Conservation (phyloP, 2,888 invertebrate genomes). For the Nebria salina region DNA sequence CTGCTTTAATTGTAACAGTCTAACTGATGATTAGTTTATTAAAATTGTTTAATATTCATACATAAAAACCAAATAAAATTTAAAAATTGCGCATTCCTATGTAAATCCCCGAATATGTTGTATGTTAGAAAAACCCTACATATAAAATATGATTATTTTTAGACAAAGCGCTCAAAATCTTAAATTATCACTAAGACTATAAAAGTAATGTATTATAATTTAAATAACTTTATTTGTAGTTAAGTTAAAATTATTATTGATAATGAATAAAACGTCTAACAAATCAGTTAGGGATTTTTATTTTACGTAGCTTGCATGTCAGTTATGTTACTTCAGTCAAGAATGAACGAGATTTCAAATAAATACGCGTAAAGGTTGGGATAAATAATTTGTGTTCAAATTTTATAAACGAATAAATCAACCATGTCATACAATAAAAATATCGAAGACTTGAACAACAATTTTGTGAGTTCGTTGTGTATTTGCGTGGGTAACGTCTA, state of each 20-base stretch:
- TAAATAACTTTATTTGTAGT: neutral
- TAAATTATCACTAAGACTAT: neutral
- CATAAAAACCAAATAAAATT: neutral
- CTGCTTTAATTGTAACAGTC: slow-evolving; percentile 30
- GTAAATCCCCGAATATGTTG: neutral
- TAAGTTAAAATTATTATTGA: neutral
- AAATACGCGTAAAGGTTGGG: neutral
- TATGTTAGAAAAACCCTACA: neutral
- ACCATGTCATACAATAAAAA: neutral
- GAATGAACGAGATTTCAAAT: neutral
- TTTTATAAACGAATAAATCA: neutral
- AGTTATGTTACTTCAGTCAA: neutral
- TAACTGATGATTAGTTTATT: neutral
- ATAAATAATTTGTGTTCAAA: neutral
- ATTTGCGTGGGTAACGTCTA: neutral
- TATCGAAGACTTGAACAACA: neutral
- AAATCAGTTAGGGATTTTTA: neutral
- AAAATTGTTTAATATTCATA: too few species aligned
- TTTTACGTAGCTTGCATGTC: neutral
- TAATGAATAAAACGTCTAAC: neutral
- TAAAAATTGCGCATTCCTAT: neutral
- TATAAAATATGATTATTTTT: neutral
- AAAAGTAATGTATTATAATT: neutral
- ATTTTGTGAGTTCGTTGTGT: neutral
- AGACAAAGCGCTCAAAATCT: neutral